These are phyloP conservation scores for Drosophila ironensis DNA, from an alignment of 1,140 invertebrate species.

Conservation along the genomic window DNA sequence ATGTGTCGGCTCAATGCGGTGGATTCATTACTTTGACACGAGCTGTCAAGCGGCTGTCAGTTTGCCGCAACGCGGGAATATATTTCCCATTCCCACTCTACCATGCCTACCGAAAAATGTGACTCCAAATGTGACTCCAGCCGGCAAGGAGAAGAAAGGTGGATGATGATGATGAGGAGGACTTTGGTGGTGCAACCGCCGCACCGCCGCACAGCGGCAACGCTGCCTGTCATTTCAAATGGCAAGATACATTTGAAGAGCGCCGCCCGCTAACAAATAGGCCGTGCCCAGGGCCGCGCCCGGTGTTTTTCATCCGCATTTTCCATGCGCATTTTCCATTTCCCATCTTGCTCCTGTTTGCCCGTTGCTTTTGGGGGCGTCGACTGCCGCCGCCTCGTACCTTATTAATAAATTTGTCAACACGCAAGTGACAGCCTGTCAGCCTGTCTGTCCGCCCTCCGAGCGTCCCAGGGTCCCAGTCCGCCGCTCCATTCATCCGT, in stretches of 20 bases:
- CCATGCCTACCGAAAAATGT: slow-evolving; percentile 12
- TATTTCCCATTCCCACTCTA: slow-evolving; percentile 26
- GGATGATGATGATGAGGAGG: slow-evolving; percentile 47
- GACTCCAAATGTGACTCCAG: slow-evolving; percentile 1
- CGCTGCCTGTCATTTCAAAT: slow-evolving; percentile 69
- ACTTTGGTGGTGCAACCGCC: slow-evolving; percentile 37
- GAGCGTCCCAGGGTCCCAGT: background rate
- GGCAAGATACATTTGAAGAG: slow-evolving; percentile 70
- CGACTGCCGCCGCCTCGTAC: slow-evolving; percentile 62
- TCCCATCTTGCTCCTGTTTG: slow-evolving; percentile 35
- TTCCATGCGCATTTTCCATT: slow-evolving; percentile 19
- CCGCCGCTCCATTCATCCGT: slow-evolving; percentile 48
- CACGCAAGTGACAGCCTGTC: slow-evolving; percentile 79
- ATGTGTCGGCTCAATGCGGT: slow-evolving; percentile 77
- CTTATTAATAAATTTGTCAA: slow-evolving; percentile 82
- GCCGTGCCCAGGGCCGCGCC: slow-evolving; percentile 50
- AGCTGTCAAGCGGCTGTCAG: slow-evolving; percentile 81
- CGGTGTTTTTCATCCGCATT: slow-evolving; percentile 35
- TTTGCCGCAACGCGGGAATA: slow-evolving; percentile 71
- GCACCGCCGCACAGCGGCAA: slow-evolving; percentile 1
- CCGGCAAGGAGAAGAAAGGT: too few species aligned
- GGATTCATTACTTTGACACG: slow-evolving; percentile 82
- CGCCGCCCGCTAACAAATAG: slow-evolving; percentile 74
- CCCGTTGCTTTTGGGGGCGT: slow-evolving; percentile 60
- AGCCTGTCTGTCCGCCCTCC: slow-evolving; percentile 56